These are phyloP conservation scores for Notocelia uddmanniana DNA, from an alignment of 2,888 invertebrate species.

Conservation along the genomic window DNA sequence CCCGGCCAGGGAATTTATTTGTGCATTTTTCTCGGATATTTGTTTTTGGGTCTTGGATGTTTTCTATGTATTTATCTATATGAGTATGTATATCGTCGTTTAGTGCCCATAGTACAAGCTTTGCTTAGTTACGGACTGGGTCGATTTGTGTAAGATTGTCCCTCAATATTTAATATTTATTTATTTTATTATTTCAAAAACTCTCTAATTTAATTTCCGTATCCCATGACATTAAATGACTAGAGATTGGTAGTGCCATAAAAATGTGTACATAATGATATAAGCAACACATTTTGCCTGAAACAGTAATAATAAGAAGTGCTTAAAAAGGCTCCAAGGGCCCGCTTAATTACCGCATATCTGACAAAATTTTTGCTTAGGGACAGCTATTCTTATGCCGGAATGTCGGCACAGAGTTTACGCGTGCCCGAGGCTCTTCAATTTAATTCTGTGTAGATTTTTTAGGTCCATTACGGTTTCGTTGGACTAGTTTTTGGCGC, in stretches of 20 bases:
- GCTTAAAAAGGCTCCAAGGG: constrained; percentile 27
- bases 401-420: constrained; percentile 27
- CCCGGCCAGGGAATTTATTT: too few species aligned
- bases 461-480: constrained; percentile 31
- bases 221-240: background rate
- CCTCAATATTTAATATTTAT: too few species aligned
- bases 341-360: constrained; percentile 39
- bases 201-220: background rate
- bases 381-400: constrained; percentile 37
- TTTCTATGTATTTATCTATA: too few species aligned
- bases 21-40: too few species aligned
- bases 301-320: constrained; percentile 25
- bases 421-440: constrained; percentile 10
- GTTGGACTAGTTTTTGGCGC: constrained; percentile 18
- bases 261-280: background rate
- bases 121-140: too few species aligned
- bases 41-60: too few species aligned
- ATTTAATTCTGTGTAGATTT: constrained; percentile 39
- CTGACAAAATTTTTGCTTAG: constrained; percentile 38
- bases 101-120: too few species aligned
- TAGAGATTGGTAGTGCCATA: background rate
- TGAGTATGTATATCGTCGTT: too few species aligned
- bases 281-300: background rate
- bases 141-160: too few species aligned
- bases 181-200: too few species aligned